phyloP scores from a whole-genome alignment of 2,113 vertebrate genomes.

The Syngnathus typhle region DNA sequence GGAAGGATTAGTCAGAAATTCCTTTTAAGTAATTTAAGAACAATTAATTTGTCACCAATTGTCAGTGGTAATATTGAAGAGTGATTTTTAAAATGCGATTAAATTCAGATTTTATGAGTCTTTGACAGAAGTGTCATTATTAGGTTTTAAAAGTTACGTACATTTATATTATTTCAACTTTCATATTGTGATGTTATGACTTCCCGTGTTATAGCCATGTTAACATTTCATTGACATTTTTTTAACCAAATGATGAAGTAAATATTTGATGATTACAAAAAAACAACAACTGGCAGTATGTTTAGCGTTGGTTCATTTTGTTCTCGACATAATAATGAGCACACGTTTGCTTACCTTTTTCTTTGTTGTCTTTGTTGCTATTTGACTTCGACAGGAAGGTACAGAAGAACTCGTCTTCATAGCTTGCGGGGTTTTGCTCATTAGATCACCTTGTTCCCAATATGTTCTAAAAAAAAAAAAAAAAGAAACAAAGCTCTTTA shows the following conservation, averaged over 20 bases:
- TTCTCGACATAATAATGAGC: not conserved
- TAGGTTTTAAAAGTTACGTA: not conserved
- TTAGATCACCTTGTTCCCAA: constrained; percentile 14
- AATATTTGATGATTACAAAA: not conserved
- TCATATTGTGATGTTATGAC: not conserved
- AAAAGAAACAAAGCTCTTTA: not conserved
- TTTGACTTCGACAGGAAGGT: not conserved
- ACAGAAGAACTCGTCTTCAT: not conserved
- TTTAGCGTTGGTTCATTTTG: not conserved
- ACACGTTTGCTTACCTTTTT: not conserved
- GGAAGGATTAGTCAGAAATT: not conserved
- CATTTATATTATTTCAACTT: not conserved
- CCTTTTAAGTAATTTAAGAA: no score
- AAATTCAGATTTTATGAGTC: no score
- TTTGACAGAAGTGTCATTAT: not conserved
- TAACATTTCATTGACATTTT: not conserved
- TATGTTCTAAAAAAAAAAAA: not conserved
- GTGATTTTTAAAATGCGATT: no score
- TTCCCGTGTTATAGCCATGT: not conserved
- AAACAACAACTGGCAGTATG: not conserved
- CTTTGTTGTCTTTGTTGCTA: constrained; percentile 7
- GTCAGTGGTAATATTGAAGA: no score
- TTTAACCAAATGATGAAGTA: not conserved
- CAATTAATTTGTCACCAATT: no score
- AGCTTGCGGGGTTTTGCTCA: constrained; percentile 13